Evolutionary conservation across 2,113 vertebrate genomes (phyloP).

Genomic region (Tachysurus fulvidraco): DNA sequence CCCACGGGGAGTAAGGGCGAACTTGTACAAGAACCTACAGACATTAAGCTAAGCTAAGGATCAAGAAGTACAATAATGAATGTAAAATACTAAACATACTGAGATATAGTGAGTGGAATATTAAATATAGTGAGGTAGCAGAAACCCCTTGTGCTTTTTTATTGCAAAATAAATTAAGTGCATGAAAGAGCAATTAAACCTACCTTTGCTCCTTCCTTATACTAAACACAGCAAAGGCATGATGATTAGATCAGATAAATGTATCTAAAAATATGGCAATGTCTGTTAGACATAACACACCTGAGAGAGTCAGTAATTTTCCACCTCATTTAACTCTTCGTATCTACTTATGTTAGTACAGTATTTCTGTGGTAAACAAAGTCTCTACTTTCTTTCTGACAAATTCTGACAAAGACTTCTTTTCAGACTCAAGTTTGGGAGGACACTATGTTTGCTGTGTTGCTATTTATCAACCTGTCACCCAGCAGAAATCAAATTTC

Average conservation of each 20-base stretch:
- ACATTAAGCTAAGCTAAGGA: background rate
- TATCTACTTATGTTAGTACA: background rate
- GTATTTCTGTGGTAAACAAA: background rate
- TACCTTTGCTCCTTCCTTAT: background rate
- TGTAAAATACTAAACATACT: constrained; percentile 29
- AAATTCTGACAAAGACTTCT: constrained; percentile 52
- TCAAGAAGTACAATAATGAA: background rate
- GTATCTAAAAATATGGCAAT: background rate
- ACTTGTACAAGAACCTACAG: background rate
- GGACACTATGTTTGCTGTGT: constrained; percentile 69
- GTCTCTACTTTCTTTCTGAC: constrained; percentile 30
- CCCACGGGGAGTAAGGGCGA: background rate
- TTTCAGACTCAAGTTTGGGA: constrained; percentile 69
- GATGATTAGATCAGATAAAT: background rate
- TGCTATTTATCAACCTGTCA: constrained; percentile 80
- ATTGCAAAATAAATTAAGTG: background rate
- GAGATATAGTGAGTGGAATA: background rate
- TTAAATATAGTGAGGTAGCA: background rate
- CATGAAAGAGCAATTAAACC: background rate
- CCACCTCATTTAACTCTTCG: constrained; percentile 3
- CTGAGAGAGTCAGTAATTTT: background rate
- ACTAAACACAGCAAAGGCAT: background rate
- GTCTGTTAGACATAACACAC: background rate
- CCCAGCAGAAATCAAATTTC: constrained; percentile 79
- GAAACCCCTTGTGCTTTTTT: background rate